A percentile compares a stretch with the other conserved stretches of the same genome.
These are phyloP conservation scores for Drosophila pegasa DNA, from an alignment of 2,888 invertebrate genomes.

Conservation along the genomic window DNA sequence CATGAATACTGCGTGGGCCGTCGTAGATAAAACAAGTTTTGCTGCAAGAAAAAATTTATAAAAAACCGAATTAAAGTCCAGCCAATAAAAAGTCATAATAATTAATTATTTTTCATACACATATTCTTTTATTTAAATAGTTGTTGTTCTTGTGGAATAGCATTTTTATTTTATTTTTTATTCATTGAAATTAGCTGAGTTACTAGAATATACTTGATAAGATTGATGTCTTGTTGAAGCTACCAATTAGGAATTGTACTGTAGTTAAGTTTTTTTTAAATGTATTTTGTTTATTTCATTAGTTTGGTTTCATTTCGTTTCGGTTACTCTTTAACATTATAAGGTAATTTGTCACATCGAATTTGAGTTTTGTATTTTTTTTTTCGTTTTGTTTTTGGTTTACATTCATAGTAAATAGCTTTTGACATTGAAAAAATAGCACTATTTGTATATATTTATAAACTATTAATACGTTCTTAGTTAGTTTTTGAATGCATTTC, in stretches of 20 bases:
- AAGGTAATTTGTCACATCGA: constrained; percentile 77
- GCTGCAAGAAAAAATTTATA: constrained; percentile 33
- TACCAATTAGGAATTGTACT: constrained; percentile 59
- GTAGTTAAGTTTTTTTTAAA: constrained; percentile 35
- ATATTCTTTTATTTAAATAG: constrained; percentile 81
- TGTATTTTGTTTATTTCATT: constrained; percentile 22
- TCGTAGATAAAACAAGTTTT: constrained; percentile 54
- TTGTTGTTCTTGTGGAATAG: constrained; percentile 59
- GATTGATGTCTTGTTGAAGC: constrained; percentile 52
- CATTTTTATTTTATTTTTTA: constrained; percentile 29
- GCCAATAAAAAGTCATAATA: constrained; percentile 61
- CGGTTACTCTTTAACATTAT: constrained; percentile 48
- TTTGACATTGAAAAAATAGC: constrained; percentile 65
- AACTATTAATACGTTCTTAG: constrained; percentile 70
- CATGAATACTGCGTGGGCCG: constrained; percentile 43
- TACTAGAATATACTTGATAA: constrained; percentile 58
- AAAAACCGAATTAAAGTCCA: constrained; percentile 35
- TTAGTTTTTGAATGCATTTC: constrained; percentile 68
- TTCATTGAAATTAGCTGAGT: constrained; percentile 40
- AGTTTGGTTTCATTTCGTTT: constrained; percentile 43
- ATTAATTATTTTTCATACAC: constrained; percentile 73
- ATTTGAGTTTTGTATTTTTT: constrained; percentile 40
- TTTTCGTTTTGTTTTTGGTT: constrained; percentile 41
- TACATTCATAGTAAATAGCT: constrained; percentile 59
- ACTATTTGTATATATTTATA: constrained; percentile 51